A percentile compares a stretch with the other conserved stretches of the same genome.
phyloP scores from a whole-genome alignment of 2,888 invertebrate species.

The Stenichneumon culpator region DNA sequence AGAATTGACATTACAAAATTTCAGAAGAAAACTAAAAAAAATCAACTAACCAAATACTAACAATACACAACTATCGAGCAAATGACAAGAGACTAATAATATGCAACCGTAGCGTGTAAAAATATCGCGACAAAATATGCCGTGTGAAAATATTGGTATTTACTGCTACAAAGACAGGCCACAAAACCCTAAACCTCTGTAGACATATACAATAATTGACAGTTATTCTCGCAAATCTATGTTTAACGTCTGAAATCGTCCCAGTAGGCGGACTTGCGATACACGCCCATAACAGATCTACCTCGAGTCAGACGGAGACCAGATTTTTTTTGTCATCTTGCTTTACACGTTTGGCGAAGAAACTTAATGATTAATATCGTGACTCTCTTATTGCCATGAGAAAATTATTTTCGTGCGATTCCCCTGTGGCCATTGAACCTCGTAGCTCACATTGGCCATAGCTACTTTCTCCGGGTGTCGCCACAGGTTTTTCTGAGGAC shows the following conservation, averaged over 20 bases:
- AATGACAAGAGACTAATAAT: no score
- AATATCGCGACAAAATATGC: no score
- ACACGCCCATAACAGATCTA: not conserved
- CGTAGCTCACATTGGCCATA: constrained; percentile 32
- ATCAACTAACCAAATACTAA: no score
- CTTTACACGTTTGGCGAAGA: not conserved
- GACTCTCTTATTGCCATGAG: not conserved
- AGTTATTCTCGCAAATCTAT: not conserved
- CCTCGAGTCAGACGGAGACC: not conserved
- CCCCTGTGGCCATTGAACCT: constrained; percentile 62
- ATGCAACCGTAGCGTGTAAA: no score
- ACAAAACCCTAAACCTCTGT: no score
- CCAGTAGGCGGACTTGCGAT: not conserved
- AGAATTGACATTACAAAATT: no score
- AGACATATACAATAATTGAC: no score
- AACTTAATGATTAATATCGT: not conserved
- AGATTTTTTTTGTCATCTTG: not conserved
- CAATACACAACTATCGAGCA: no score
- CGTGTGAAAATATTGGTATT: no score
- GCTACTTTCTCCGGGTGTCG: constrained; percentile 66
- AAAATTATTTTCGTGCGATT: constrained; percentile 32
- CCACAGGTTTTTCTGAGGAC: constrained; percentile 62
- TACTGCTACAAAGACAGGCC: no score
- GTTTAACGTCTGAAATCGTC: not conserved
- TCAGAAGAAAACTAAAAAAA: no score